phyloP scores from a whole-genome alignment of 37 sponge, comb jelly and placozoan genomes.

The Ephydatia muelleri region DNA sequence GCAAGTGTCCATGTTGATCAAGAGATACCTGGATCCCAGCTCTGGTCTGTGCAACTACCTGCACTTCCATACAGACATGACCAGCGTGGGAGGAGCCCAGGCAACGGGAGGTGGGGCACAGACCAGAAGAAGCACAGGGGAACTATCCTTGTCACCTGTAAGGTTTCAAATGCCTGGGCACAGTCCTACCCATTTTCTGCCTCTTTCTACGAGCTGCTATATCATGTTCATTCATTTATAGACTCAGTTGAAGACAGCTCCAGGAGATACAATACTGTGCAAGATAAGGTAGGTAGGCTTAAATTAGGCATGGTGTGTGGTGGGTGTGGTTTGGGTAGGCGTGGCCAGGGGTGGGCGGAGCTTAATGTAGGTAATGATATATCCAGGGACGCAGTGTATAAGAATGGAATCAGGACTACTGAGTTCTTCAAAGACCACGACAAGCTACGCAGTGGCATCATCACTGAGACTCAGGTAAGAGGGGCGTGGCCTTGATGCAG shows the following conservation, averaged over 20 bases:
- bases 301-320: too few species aligned
- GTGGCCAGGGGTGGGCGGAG: not conserved
- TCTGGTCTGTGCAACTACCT: constrained; percentile 76
- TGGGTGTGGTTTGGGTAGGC: not conserved
- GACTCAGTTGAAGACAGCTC: not conserved
- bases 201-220: not conserved
- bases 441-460: constrained; percentile 84
- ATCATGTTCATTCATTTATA: too few species aligned
- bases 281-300: too few species aligned
- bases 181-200: not conserved
- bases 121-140: not conserved
- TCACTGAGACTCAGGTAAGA: constrained; percentile 88
- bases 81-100: constrained; percentile 11
- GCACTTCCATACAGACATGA: constrained; percentile 65
- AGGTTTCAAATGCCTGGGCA: not conserved
- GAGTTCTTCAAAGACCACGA: constrained; percentile 95
- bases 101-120: not conserved
- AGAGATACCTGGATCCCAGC: constrained; percentile 58
- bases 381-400: constrained; percentile 77
- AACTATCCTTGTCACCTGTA: not conserved
- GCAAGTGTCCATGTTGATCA: constrained; percentile 47
- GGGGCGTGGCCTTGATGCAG: too few species aligned
- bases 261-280: not conserved
- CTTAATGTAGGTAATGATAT: constrained; percentile 33
- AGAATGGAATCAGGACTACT: constrained; percentile 89